A percentile compares a stretch with the other conserved stretches of the same genome.
These are phyloP conservation scores for Mesochorus sp. DNA, from an alignment of 2,888 invertebrate genomes.

Conservation along the genomic window DNA sequence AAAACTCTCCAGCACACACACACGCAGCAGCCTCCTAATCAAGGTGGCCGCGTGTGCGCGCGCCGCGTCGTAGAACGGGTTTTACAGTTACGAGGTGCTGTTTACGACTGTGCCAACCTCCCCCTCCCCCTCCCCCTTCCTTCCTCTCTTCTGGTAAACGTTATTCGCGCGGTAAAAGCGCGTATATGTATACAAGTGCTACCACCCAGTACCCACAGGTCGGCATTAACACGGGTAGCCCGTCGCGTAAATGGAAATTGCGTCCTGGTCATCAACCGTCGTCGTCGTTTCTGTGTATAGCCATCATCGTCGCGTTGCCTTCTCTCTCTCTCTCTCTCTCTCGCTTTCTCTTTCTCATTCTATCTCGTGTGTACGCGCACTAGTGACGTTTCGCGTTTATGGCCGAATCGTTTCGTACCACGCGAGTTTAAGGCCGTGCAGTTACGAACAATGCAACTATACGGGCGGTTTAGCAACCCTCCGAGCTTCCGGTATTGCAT, in stretches of 20 bases:
- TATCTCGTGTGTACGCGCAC: constrained; percentile 29
- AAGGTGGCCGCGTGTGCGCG: constrained; percentile 61
- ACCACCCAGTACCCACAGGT: constrained; percentile 53
- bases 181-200: constrained; percentile 22
- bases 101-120: constrained; percentile 71
- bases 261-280: constrained; percentile 68
- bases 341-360: not conserved
- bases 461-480: constrained; percentile 4
- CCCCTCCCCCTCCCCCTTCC: constrained; percentile 33
- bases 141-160: constrained; percentile 28
- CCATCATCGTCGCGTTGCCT: constrained; percentile 28
- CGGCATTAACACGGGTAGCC: constrained; percentile 74
- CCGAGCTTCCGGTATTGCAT: constrained; percentile 34
- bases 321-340: constrained; percentile 16
- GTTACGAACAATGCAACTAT: constrained; percentile 48
- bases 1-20: constrained; percentile 1
- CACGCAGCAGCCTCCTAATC: constrained; percentile 69
- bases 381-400: constrained; percentile 49
- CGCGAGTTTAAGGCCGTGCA: constrained; percentile 39
- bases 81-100: constrained; percentile 78
- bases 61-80: constrained; percentile 72
- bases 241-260: constrained; percentile 77
- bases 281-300: constrained; percentile 40
- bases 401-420: constrained; percentile 50
- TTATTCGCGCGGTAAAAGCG: constrained; percentile 53